These are phyloP conservation scores for Potamilus streckersoni DNA, from an alignment of 1,140 invertebrate genomes.

Conservation along the genomic window DNA sequence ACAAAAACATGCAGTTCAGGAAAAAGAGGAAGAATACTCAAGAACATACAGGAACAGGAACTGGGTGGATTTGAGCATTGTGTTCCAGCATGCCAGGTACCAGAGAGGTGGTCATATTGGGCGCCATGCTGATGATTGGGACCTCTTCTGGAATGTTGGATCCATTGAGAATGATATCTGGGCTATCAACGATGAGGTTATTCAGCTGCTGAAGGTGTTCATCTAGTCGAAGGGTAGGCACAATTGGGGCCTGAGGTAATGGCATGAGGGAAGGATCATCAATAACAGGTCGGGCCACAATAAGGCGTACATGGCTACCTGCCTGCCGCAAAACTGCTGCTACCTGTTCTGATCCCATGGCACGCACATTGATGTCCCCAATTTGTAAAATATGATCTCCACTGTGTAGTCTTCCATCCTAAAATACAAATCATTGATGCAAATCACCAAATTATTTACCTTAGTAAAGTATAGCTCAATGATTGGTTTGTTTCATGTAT, in stretches of 20 bases:
- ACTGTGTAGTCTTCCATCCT: slow-evolving; percentile 87
- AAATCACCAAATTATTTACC: no score
- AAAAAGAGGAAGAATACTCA: no score
- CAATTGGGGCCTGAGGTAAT: slow-evolving; percentile 57
- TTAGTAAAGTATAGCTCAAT: no score
- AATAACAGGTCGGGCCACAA: slow-evolving; percentile 80
- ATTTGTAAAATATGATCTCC: slow-evolving; percentile 96
- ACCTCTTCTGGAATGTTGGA: slow-evolving; percentile 24
- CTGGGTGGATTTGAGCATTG: no score
- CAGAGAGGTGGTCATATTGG: slow-evolving; percentile 1
- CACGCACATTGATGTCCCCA: slow-evolving; percentile 88
- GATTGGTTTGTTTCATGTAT: no score
- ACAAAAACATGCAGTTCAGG: no score
- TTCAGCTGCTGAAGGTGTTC: slow-evolving; percentile 62
- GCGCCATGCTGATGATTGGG: slow-evolving; percentile 4
- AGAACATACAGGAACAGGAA: no score
- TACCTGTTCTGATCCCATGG: slow-evolving; percentile 93
- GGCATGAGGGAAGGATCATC: slow-evolving; percentile 49
- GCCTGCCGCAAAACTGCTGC: slow-evolving; percentile 90
- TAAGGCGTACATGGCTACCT: slow-evolving; percentile 85
- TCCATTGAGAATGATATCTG: slow-evolving; percentile 17
- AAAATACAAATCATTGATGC: slow-evolving; percentile 34
- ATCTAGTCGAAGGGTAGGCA: slow-evolving; percentile 63
- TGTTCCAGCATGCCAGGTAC: no score
- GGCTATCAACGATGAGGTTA: slow-evolving; percentile 2